Conservation (phyloP, 2,113 vertebrate species). For the Cyphomyrus discorhynchus region DNA sequence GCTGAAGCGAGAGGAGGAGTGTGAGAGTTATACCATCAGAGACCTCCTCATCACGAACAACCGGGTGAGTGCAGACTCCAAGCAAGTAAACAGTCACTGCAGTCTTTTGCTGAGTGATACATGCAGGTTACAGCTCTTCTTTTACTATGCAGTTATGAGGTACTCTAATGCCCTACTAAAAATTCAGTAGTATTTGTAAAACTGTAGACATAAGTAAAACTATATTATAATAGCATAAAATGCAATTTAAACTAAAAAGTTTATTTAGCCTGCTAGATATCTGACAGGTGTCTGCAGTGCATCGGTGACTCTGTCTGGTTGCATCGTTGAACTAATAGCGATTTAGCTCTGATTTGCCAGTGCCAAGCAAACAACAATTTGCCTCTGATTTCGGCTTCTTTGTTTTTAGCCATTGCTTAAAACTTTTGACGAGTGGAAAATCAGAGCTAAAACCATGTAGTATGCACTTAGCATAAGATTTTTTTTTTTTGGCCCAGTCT, state of each 20-base stretch:
- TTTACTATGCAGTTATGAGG: neutral
- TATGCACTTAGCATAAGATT: too few species aligned
- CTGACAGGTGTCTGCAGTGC: too few species aligned
- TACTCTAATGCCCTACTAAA: neutral
- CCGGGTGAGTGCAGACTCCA: constrained; percentile 63
- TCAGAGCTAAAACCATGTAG: too few species aligned
- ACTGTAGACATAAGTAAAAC: neutral
- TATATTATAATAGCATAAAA: neutral
- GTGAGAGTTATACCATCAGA: constrained; percentile 90
- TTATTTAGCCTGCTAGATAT: too few species aligned
- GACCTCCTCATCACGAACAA: constrained; percentile 92
- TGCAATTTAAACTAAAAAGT: neutral
- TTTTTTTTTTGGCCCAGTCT: too few species aligned
- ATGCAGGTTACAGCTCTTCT: neutral
- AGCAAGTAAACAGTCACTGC: neutral
- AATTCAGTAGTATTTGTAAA: neutral
- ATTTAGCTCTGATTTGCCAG: neutral
- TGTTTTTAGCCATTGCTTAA: too few species aligned
- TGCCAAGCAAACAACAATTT: neutral
- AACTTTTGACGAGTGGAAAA: too few species aligned
- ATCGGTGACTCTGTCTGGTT: neutral
- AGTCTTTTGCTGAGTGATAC: neutral
- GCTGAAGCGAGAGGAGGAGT: constrained; percentile 92
- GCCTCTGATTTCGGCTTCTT: too few species aligned
- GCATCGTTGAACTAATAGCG: neutral